Base-by-base conservation (phyloP, 2,888 invertebrate genomes). In the Hirtodrosophila confusa region DNA sequence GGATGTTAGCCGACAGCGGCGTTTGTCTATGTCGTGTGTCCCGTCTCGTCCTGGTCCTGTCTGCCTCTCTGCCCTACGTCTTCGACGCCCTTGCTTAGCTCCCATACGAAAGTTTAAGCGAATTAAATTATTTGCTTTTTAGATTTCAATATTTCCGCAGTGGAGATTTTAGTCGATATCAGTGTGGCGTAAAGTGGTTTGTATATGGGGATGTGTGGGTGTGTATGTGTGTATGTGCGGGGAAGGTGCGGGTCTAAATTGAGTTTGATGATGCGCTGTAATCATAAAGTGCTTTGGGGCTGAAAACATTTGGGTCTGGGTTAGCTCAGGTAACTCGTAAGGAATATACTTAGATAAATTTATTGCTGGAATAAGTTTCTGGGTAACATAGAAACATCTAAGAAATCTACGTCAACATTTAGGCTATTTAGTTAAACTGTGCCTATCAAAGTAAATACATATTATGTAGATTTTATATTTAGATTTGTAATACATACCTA, bases 101-200 rank as follows among this genome's bases (percentile, higher is more conserved):
- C n/a, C 48, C 41, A 48, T 39, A 56, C 67, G 71, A 86, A 82
- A 82, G 84, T 86, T 82, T 77, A 77, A 86, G 73, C 77, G 80
- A 88, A 86, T 87, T 88, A 88, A 88, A 88, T 87, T 87, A 88
- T 87, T 87, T 87, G 86, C 80, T 84, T 84, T 84, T 86, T 80
- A 88, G 86, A 88, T 87, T 87, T 88, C 84, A 88, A 88, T 87
- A 87, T 88, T 88, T 87, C 78, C 88, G 83, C 74, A 80, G 86
- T 78, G 80, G 76, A 74, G 77, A 87, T 82, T 85, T 74, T 67
- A 76, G 86, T 83, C 80, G 75, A 87, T 82, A 86, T 80, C 80
- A 75, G 41, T 64, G 63, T 48, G 64, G 64, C 64, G 70, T 70
- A 75, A 73, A 73, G 73, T 75, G 73, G 51, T 55, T 55, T 43